Evolutionary conservation across 2,888 invertebrate genomes (phyloP).

Genomic region (Brassicogethes aeneus): DNA sequence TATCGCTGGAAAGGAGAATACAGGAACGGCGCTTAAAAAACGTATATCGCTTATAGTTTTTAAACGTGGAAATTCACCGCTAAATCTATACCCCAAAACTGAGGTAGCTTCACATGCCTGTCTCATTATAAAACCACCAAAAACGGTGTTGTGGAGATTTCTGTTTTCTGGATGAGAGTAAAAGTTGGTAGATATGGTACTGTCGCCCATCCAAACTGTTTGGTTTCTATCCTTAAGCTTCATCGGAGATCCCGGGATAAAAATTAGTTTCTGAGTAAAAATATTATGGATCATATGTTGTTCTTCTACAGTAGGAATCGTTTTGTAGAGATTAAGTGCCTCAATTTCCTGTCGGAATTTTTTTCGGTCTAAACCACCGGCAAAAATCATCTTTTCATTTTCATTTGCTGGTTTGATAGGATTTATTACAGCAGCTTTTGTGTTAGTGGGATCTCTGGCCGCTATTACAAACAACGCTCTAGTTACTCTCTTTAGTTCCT

Average conservation of each 20-base stretch:
- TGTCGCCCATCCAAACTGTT: conserved; percentile 54
- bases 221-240: conserved; percentile 26
- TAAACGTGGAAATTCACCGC: conserved; percentile 46
- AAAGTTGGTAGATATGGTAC: conserved; percentile 43
- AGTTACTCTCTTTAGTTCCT: conserved; percentile 42
- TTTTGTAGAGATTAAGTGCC: conserved; percentile 41
- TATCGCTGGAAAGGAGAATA: conserved; percentile 58
- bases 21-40: conserved; percentile 58
- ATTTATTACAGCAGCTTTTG: conserved; percentile 47
- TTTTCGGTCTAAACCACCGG: conserved; percentile 18
- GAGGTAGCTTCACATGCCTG: conserved; percentile 61
- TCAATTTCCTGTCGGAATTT: not conserved
- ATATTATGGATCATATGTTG: conserved; percentile 54
- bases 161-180: conserved; percentile 52
- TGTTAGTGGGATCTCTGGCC: conserved; percentile 53
- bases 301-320: conserved; percentile 55
- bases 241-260: conserved; percentile 1
- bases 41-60: conserved; percentile 58
- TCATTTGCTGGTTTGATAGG: conserved; percentile 46
- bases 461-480: conserved; percentile 61
- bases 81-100: conserved; percentile 51
- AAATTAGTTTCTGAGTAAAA: conserved; percentile 24
- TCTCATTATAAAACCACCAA: conserved; percentile 71
- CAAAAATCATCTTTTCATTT: conserved; percentile 48
- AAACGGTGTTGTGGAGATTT: conserved; percentile 62